These are phyloP conservation scores for Noctuana brunneofusca DNA, from an alignment of 2,888 invertebrate species.

Conservation along the genomic window DNA sequence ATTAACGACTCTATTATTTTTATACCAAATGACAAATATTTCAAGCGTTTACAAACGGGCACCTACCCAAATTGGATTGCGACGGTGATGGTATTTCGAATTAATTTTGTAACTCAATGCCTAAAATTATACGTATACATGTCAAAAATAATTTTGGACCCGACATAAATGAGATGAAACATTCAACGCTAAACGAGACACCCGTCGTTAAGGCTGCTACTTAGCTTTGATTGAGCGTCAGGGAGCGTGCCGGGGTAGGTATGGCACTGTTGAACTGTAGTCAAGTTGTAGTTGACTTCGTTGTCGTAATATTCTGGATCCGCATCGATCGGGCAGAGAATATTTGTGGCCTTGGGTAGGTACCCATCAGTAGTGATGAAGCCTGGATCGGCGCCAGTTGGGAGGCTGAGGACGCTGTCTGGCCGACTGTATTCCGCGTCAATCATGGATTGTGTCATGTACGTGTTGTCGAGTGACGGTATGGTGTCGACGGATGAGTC, in stretches of 20 bases:
- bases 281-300: conserved; percentile 78
- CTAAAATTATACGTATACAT: conserved; percentile 75
- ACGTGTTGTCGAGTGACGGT: conserved; percentile 67
- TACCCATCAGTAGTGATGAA: conserved; percentile 72
- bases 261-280: conserved; percentile 78
- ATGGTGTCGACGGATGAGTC: conserved; percentile 72
- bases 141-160: conserved; percentile 74
- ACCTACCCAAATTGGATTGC: conserved; percentile 39
- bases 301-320: conserved; percentile 80
- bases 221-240: conserved; percentile 76
- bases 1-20: neutral
- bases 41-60: conserved; percentile 6
- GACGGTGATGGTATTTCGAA: conserved; percentile 76
- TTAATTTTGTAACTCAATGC: conserved; percentile 53
- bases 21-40: neutral
- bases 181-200: conserved; percentile 81
- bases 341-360: conserved; percentile 71
- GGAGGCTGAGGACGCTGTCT: conserved; percentile 74
- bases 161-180: conserved; percentile 48
- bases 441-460: conserved; percentile 65
- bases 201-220: conserved; percentile 83
- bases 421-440: conserved; percentile 71
- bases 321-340: conserved; percentile 80
- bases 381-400: conserved; percentile 58
- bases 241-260: conserved; percentile 73